A percentile compares a stretch with the other conserved stretches of the same genome.
phyloP scores from a whole-genome alignment of 2,113 vertebrate species.

The Hemiprocne comata region DNA sequence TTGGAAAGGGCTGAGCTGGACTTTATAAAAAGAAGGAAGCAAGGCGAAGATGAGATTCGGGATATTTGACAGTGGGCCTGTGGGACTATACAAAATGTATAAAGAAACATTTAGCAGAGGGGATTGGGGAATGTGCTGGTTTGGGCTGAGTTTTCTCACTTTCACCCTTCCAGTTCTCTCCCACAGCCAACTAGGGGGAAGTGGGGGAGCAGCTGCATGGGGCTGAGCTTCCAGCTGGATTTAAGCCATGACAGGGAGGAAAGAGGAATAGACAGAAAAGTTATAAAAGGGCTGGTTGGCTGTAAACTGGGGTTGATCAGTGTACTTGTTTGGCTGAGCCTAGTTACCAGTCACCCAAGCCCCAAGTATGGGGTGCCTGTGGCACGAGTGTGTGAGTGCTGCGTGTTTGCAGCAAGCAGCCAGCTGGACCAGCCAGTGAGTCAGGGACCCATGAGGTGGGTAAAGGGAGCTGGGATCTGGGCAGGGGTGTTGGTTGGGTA shows the following conservation, averaged over 20 bases:
- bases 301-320: not conserved
- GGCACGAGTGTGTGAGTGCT: too few species aligned
- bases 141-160: too few species aligned
- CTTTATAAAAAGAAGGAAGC: not conserved
- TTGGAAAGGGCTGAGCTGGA: not conserved
- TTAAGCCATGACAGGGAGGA: not conserved
- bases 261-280: not conserved
- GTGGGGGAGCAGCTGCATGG: too few species aligned
- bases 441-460: accelerated
- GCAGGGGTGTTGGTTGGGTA: accelerated
- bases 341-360: not conserved
- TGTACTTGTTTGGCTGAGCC: not conserved
- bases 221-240: too few species aligned
- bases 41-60: not conserved
- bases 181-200: too few species aligned
- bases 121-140: not conserved
- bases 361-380: not conserved
- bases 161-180: too few species aligned
- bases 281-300: accelerated
- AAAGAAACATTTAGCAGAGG: accelerated
- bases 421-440: too few species aligned
- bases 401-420: too few species aligned
- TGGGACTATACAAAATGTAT: not conserved
- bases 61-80: accelerated
- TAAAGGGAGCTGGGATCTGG: not conserved